Conservation (phyloP, 2,797 vertebrate genomes). For the Tinamus major region DNA sequence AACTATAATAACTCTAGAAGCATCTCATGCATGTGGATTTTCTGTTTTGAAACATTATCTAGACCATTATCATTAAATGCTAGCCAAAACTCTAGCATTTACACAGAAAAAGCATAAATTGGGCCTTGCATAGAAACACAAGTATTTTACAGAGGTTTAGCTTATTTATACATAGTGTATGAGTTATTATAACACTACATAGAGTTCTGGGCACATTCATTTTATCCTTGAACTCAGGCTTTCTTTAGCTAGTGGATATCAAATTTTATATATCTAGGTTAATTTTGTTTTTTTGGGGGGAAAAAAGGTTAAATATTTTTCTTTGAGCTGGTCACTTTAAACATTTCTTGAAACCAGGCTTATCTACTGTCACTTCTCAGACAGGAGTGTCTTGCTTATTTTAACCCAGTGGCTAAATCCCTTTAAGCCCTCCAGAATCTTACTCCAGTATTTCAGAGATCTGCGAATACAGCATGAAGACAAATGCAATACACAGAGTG, state of each 20-base stretch:
- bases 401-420: conserved; percentile 26
- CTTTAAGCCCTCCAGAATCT: conserved; percentile 35
- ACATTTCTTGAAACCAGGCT: not conserved
- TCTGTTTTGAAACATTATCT: not conserved
- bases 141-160: no score
- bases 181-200: no score
- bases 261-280: no score
- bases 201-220: no score
- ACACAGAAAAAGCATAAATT: no score
- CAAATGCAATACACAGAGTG: conserved; percentile 6
- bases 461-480: not conserved
- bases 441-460: conserved; percentile 20
- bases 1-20: not conserved
- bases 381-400: conserved; percentile 21
- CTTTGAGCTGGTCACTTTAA: not conserved
- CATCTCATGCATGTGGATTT: not conserved
- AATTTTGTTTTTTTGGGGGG: no score
- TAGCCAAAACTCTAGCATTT: not conserved
- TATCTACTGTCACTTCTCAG: not conserved
- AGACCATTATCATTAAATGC: not conserved
- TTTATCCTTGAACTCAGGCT: no score
- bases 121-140: no score
- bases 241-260: no score
- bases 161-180: no score
- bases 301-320: not conserved